These are phyloP conservation scores for Smithornis capensis DNA, from an alignment of 2,113 vertebrate genomes.

Conservation along the genomic window DNA sequence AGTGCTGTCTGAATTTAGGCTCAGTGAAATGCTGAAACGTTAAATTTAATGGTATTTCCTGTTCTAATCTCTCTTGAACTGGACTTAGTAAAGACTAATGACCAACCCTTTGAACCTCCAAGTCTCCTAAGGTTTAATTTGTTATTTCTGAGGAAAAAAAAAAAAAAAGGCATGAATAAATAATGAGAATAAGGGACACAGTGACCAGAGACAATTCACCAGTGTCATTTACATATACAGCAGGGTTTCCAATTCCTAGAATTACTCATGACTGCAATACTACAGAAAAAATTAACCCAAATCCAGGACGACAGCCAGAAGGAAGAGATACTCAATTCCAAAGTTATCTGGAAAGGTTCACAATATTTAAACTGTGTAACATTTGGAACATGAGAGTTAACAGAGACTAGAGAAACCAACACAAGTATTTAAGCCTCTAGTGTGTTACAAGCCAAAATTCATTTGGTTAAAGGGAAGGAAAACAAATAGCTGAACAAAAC, in stretches of 20 bases:
- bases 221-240: background rate
- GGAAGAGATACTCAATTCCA: background rate
- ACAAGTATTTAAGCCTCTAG: background rate
- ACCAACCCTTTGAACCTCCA: slow-evolving; percentile 19
- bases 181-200: slow-evolving; percentile 22
- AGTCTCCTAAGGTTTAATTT: slow-evolving; percentile 22
- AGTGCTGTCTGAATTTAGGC: background rate
- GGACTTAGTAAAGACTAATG: slow-evolving; percentile 17
- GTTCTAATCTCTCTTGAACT: slow-evolving; percentile 20
- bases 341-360: background rate
- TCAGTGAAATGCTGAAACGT: background rate
- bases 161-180: slow-evolving; percentile 22
- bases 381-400: background rate
- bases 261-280: slow-evolving; percentile 19
- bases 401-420: background rate
- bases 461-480: background rate
- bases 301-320: background rate
- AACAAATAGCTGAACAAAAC: background rate
- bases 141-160: background rate
- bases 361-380: background rate
- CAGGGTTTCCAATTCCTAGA: background rate
- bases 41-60: slow-evolving; percentile 9
- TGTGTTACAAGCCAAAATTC: background rate
- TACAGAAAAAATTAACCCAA: background rate
- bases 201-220: slow-evolving; percentile 11